A percentile compares a stretch with the other conserved stretches of the same genome.
Conservation (phyloP, 2,797 vertebrate genomes). For the Acomys russatus region DNA sequence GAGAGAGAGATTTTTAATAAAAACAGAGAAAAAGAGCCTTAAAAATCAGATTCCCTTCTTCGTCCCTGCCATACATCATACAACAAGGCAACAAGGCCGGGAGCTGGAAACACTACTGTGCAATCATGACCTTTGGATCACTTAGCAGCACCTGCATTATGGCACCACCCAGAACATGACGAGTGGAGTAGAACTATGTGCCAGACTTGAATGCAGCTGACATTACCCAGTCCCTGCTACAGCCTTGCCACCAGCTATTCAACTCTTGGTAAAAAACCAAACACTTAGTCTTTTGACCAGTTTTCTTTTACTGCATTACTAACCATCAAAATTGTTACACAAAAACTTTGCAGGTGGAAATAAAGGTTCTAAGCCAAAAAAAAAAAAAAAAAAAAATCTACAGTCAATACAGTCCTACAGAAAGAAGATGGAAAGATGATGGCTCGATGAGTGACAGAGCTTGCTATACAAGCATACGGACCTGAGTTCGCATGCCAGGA, state of each 20-base stretch:
- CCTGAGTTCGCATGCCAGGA: background rate
- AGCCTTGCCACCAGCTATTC: background rate
- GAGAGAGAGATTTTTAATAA: background rate
- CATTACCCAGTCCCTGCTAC: background rate
- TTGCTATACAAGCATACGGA: background rate
- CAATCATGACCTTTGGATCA: background rate
- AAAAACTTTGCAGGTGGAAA: background rate
- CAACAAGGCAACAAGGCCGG: background rate
- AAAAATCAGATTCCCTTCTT: background rate
- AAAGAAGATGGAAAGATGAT: background rate
- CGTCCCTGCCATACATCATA: background rate
- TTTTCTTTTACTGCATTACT: constrained; percentile 20
- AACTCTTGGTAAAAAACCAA: background rate
- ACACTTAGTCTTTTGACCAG: background rate
- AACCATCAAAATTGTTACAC: background rate
- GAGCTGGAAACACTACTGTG: background rate
- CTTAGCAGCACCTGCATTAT: background rate
- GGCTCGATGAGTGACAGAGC: background rate
- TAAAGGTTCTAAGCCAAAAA: background rate
- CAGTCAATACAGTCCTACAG: constrained; percentile 17
- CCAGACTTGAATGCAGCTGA: background rate
- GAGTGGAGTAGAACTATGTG: background rate
- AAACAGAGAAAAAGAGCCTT: background rate
- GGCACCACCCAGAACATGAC: background rate
- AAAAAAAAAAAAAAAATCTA: no score